Base-by-base conservation (phyloP, 53 echinoderm and acorn worm genomes). In the Hippasteria phrygiana region DNA sequence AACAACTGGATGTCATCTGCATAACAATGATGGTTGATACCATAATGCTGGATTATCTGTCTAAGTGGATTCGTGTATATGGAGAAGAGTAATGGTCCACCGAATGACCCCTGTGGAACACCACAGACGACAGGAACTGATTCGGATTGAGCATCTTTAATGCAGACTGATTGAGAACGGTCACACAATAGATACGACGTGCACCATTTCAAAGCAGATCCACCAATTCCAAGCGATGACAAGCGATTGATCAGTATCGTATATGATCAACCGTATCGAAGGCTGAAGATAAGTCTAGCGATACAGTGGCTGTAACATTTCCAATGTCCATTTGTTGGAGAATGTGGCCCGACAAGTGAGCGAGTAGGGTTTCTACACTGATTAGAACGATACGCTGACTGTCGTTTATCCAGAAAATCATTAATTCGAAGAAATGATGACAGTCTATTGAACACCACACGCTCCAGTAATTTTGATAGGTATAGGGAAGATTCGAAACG, bases 41-140 rank as follows among this genome's bases (percentile, higher is more conserved):
- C 63, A 28, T 63, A 31, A 27, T 63, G 63, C 63, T 63, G 63
- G 12, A 63, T 63, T 63, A 63, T 63, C 63, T 63, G 63, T 63
- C 63, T 29, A 63, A 63, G 63, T 63, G 63, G 27, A 63, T 28
- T 63, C 27, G 29, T 63, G 63, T 28, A 63, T 63, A 63, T 63
- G 63, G 63, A 63, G 63, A 63, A 63, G 42, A 73, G 73, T n/a
- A 73, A 73, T 26, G 73, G 73, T 43, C 73, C 73, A 73, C 73
- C 73, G n/a, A 73, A 42, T 73, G 73, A 73, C 45, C 73, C 73
- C 42, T 73, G 73, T 43, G 73, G 73, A 43, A 73, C 73, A 42
- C 73, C 45, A 73, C 73, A 73, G 29, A 73, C 24, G 27, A 73
- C 73, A 73, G 43, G 42, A 22, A 73, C 73, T 31, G 73, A 73